Conservation (phyloP, 2,888 invertebrate genomes). For the Crossocerus cetratus region DNA sequence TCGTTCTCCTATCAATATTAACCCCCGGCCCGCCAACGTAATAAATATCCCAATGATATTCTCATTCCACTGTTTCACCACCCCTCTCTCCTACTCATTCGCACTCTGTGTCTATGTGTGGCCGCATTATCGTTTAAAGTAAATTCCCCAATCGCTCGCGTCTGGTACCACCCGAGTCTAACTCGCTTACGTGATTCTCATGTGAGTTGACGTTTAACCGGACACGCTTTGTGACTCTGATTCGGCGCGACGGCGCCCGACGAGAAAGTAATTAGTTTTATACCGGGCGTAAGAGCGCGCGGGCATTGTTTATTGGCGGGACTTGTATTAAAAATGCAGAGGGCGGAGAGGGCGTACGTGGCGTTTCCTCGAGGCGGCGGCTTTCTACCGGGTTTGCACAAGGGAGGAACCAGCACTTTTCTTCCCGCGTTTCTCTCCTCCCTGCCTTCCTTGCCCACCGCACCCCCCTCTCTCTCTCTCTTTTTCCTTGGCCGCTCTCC, state of each 20-base stretch:
- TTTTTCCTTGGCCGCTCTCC: conserved; percentile 31
- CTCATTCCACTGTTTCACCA: not conserved
- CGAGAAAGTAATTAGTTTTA: not conserved
- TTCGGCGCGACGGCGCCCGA: not conserved
- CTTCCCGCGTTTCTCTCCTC: conserved; percentile 28
- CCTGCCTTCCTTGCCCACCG: not conserved
- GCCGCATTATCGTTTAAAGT: not conserved
- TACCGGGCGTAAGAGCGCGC: not conserved
- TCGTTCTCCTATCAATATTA: conserved; percentile 2
- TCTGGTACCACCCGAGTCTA: no score
- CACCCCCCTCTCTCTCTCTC: not conserved
- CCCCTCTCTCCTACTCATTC: not conserved
- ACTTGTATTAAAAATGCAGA: conserved; percentile 33
- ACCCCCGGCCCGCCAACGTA: not conserved
- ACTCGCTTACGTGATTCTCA: not conserved
- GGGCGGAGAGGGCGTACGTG: conserved; percentile 38
- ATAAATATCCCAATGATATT: not conserved
- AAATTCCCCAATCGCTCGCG: not conserved
- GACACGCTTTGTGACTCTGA: not conserved
- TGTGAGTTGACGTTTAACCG: not conserved
- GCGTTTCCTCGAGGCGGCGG: conserved; percentile 31
- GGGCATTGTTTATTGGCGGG: conserved; percentile 42
- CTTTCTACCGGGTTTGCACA: conserved; percentile 41
- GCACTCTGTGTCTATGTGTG: no score
- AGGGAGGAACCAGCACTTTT: conserved; percentile 29